A percentile compares a stretch with the other conserved stretches of the same genome.
phyloP scores from a whole-genome alignment of 2,888 invertebrate species.

The Drosophila infuscata region DNA sequence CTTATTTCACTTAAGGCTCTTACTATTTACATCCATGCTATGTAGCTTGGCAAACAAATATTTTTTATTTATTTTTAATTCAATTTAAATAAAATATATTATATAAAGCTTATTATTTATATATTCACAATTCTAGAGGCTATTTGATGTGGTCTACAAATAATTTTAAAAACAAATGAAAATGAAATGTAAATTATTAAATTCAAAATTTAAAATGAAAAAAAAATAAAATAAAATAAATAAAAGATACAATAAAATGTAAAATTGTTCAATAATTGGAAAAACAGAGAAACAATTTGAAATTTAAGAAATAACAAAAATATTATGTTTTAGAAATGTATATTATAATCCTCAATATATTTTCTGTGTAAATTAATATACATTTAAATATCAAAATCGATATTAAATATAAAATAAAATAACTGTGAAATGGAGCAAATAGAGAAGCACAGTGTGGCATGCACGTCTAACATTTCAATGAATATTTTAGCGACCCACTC shows the following conservation, averaged over 20 bases:
- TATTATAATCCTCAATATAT: too few species aligned
- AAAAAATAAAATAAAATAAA: background rate
- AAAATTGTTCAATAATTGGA: background rate
- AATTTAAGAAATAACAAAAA: background rate
- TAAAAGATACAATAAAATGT: background rate
- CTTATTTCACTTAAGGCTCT: background rate
- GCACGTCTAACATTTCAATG: background rate
- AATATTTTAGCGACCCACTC: background rate
- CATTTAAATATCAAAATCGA: too few species aligned
- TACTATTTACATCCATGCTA: background rate
- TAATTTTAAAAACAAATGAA: background rate
- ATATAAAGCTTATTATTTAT: too few species aligned
- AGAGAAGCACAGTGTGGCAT: background rate
- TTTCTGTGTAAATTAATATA: too few species aligned
- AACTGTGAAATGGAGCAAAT: background rate
- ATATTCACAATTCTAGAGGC: too few species aligned
- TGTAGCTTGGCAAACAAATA: background rate
- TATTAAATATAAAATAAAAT: background rate
- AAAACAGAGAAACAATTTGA: background rate
- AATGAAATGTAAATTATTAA: background rate
- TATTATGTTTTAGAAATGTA: background rate
- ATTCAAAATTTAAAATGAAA: background rate
- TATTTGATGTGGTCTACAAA: too few species aligned
- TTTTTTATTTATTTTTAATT: background rate
- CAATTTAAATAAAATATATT: background rate